These are phyloP conservation scores for Heliopora coerulea DNA, from an alignment of 92 coral and sea anemone species.

Conservation along the genomic window DNA sequence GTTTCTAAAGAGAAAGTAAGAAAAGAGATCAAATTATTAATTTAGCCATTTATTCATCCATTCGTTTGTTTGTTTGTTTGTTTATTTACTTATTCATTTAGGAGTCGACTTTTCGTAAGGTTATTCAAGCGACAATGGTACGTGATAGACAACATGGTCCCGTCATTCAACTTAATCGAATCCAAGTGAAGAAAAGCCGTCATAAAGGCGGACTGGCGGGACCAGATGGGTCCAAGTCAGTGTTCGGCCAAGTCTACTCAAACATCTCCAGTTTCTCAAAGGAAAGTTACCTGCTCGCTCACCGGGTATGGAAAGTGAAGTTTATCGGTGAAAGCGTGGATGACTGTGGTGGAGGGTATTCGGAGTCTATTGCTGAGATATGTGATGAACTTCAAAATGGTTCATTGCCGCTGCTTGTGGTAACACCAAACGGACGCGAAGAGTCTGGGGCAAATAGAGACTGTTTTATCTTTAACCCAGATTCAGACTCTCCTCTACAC, in stretches of 20 bases:
- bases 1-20: too few relatives aligned
- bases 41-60: neutral
- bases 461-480: conserved; percentile 96
- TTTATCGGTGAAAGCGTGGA: conserved; percentile 99
- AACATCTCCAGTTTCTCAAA: conserved; percentile 89
- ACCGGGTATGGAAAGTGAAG: conserved; percentile 97
- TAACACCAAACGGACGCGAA: conserved; percentile 96
- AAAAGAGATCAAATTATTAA: too few relatives aligned
- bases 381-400: conserved; percentile 99
- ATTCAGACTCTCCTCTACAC: conserved; percentile 66
- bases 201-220: conserved; percentile 94
- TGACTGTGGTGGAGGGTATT: conserved; percentile 98
- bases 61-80: neutral
- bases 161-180: conserved; percentile 93
- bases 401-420: conserved; percentile 86
- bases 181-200: conserved; percentile 95
- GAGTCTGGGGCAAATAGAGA: conserved; percentile 99
- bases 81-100: neutral
- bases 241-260: conserved; percentile 92
- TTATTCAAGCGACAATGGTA: conserved; percentile 95
- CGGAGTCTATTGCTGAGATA: conserved; percentile 98
- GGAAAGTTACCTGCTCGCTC: conserved; percentile 84
- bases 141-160: conserved; percentile 99
- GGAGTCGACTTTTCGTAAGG: conserved; percentile 96
- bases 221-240: conserved; percentile 92